Evolutionary conservation across 2,113 vertebrate genomes (phyloP).

Genomic region (Ibidorhyncha struthersii): DNA sequence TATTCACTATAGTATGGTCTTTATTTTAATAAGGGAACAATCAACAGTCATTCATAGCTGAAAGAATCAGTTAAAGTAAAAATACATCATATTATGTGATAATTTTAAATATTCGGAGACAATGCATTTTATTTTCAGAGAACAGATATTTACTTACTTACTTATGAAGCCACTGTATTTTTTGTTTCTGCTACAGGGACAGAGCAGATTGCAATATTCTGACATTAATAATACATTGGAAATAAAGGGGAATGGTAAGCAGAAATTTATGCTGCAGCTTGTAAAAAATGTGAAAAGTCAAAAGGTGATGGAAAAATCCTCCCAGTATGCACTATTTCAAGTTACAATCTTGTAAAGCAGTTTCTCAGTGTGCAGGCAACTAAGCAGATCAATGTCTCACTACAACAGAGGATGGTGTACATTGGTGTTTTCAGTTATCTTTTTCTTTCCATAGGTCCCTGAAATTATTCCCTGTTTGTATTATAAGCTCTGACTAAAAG

Average conservation of each 20-base stretch:
- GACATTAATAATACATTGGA: slow-evolving; percentile 41
- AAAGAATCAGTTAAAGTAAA: not conserved
- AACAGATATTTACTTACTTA: not conserved
- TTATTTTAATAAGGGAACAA: slow-evolving; percentile 10
- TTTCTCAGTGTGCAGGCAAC: not conserved
- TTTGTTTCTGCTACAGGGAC: not conserved
- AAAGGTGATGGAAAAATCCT: slow-evolving; percentile 27
- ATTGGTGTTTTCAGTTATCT: not conserved
- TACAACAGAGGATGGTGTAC: not conserved
- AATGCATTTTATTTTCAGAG: not conserved
- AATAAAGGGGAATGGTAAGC: slow-evolving; percentile 22
- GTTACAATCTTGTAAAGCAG: not conserved
- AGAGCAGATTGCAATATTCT: not conserved
- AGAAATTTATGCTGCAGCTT: not conserved
- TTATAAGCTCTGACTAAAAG: not conserved
- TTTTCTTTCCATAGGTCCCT: not conserved
- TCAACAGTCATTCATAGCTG: not conserved
- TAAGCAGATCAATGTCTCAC: not conserved
- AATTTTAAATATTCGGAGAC: not conserved
- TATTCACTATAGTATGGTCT: not conserved
- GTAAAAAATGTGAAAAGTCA: slow-evolving; percentile 26
- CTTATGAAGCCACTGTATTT: not conserved
- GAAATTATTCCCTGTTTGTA: not conserved
- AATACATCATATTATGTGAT: not conserved
- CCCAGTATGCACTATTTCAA: slow-evolving; percentile 14